Percentiles rank a stretch among this genome's conserved stretches.
Conservation (phyloP, 2,797 vertebrate genomes). For the Eleutherodactylus coqui region DNA sequence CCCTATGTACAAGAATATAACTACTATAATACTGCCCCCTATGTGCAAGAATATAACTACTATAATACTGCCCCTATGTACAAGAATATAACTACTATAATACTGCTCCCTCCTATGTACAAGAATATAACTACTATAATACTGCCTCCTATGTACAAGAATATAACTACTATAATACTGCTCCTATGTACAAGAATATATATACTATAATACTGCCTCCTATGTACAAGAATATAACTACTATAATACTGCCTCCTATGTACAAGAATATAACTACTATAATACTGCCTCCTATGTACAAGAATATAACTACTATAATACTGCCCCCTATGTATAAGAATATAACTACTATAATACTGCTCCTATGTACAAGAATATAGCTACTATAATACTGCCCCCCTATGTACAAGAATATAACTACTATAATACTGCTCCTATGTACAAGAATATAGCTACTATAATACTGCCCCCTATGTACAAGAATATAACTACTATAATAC, state of each 20-base stretch:
- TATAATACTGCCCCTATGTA: not conserved
- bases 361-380: constrained; percentile 10
- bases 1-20: constrained; percentile 6
- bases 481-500: constrained; percentile 2
- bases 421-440: not conserved
- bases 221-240: constrained; percentile 8
- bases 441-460: too few relatives aligned
- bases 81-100: not conserved
- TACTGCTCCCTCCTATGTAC: not conserved
- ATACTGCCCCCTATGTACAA: too few relatives aligned
- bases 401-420: constrained; percentile 5
- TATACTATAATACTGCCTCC: constrained; percentile 13
- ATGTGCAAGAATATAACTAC: constrained; percentile 23
- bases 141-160: not conserved
- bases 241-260: constrained; percentile 12
- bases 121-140: constrained; percentile 1
- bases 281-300: not conserved
- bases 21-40: constrained; percentile 11
- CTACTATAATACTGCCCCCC: not conserved
- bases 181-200: not conserved
- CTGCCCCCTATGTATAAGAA: constrained; percentile 1
- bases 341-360: constrained; percentile 19
- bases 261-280: constrained; percentile 29
- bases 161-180: constrained; percentile 12
- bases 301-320: constrained; percentile 23